phyloP scores from a whole-genome alignment of 2,888 invertebrate species.

The Eilema caniola region DNA sequence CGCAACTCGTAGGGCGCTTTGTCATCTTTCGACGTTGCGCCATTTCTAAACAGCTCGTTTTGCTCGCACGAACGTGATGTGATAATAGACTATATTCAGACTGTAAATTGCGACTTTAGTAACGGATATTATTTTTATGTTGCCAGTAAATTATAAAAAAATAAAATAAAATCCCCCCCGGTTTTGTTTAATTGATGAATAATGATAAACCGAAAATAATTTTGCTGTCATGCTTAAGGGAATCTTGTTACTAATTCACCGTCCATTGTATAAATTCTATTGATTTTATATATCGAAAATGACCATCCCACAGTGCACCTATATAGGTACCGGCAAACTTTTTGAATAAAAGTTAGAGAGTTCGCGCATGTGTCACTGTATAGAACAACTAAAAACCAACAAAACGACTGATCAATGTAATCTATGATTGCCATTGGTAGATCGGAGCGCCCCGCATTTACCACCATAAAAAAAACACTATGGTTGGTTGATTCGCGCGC shows the following conservation, averaged over 20 bases:
- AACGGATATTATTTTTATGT: background rate
- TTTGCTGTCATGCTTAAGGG: background rate
- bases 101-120: background rate
- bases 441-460: too few relatives aligned
- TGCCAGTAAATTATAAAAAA: background rate
- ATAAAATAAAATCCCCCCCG: background rate
- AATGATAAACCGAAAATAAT: background rate
- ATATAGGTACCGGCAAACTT: background rate
- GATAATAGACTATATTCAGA: background rate
- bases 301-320: too few relatives aligned
- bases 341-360: too few relatives aligned
- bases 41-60: background rate
- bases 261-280: background rate
- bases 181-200: background rate
- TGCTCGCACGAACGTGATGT: background rate
- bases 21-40: background rate
- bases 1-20: too few relatives aligned
- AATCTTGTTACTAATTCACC: background rate
- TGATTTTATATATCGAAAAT: background rate
- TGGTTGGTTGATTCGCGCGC: too few relatives aligned
- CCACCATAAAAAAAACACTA: too few relatives aligned
- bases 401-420: too few relatives aligned
- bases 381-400: too few relatives aligned
- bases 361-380: too few relatives aligned
- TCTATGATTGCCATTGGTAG: too few relatives aligned